These are phyloP conservation scores for Plagiodera versicolora DNA, from an alignment of 2,888 invertebrate genomes.

Conservation along the genomic window DNA sequence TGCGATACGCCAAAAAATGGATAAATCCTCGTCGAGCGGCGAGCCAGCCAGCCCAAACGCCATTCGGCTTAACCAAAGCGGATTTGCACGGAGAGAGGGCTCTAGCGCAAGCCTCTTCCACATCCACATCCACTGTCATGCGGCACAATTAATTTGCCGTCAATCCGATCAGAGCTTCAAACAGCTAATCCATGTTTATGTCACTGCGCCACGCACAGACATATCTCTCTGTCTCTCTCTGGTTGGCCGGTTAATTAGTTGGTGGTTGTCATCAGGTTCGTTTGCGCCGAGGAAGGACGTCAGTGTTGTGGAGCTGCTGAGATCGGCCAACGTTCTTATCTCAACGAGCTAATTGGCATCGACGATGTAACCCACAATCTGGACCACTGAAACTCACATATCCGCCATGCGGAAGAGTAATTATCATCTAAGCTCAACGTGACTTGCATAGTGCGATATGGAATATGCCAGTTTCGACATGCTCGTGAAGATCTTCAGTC, in stretches of 20 bases:
- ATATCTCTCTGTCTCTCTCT: conserved; percentile 24
- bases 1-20: not conserved
- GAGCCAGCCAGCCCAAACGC: conserved; percentile 23
- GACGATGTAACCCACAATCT: no score
- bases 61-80: conserved; percentile 51
- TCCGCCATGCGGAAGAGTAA: no score
- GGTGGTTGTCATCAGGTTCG: conserved; percentile 8
- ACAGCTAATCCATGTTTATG: conserved; percentile 52
- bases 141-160: conserved; percentile 54
- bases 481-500: no score
- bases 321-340: not conserved
- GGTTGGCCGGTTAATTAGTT: conserved; percentile 47
- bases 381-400: no score
- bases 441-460: no score
- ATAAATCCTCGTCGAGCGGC: not conserved
- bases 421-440: no score
- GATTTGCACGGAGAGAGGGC: conserved; percentile 46
- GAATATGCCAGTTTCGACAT: no score
- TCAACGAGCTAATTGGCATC: not conserved
- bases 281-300: not conserved
- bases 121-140: conserved; percentile 48
- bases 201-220: conserved; percentile 43
- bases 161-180: conserved; percentile 52
- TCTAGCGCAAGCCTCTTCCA: conserved; percentile 44
- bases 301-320: not conserved